Evolutionary conservation across 1,140 invertebrate species (phyloP).

Genomic region (Akabosia matsudoensis): DNA sequence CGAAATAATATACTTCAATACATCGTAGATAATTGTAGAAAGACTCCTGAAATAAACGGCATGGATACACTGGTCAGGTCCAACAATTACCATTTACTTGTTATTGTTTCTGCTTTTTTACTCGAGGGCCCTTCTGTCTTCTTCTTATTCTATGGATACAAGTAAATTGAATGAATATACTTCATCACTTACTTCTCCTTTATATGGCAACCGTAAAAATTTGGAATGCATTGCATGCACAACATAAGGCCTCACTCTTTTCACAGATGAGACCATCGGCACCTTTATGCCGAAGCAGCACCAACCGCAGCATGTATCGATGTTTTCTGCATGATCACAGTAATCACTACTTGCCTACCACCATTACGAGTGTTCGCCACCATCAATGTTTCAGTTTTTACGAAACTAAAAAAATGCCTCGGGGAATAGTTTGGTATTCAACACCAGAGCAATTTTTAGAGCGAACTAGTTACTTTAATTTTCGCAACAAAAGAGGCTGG

Average conservation of each 20-base stretch:
- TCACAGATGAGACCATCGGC: neutral
- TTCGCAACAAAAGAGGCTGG: neutral
- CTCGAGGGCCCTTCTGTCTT: too few relatives aligned
- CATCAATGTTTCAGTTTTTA: too few relatives aligned
- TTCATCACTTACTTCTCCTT: neutral
- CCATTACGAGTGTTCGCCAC: too few relatives aligned
- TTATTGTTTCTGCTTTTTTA: too few relatives aligned
- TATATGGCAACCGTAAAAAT: neutral
- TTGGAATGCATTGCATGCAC: neutral
- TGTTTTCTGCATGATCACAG: too few relatives aligned
- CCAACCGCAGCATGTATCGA: neutral
- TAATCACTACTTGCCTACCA: too few relatives aligned
- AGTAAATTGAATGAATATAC: neutral
- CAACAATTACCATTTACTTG: too few relatives aligned
- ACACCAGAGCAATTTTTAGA: neutral
- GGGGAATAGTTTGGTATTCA: neutral
- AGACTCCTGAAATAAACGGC: too few relatives aligned
- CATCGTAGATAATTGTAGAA: too few relatives aligned
- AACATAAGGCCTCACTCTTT: neutral
- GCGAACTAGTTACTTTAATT: neutral
- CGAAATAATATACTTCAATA: too few relatives aligned
- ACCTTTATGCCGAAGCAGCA: neutral
- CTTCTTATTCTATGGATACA: too few relatives aligned
- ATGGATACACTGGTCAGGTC: too few relatives aligned
- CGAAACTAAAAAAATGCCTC: neutral